Evolutionary conservation across 2,797 vertebrate species (phyloP).

Genomic region (Tragopan temminckii): DNA sequence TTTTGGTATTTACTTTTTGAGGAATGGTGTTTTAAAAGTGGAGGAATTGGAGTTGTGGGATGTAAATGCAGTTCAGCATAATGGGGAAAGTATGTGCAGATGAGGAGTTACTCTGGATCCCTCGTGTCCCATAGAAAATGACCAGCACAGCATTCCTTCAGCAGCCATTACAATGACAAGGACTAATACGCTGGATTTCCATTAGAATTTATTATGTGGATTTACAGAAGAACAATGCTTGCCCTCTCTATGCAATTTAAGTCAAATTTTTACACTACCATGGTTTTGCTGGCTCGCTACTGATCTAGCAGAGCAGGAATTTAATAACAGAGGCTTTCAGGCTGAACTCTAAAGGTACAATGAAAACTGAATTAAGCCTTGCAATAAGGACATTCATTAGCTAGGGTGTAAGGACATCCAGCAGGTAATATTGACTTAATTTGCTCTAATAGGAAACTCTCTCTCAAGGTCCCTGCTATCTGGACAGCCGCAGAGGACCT

Average conservation of each 20-base stretch:
- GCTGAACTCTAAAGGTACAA: conserved; percentile 1
- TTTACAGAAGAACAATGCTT: conserved; percentile 40
- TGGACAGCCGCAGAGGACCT: neutral
- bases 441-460: neutral
- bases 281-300: neutral
- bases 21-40: neutral
- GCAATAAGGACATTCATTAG: conserved; percentile 2
- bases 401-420: neutral
- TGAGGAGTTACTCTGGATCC: neutral
- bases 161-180: neutral
- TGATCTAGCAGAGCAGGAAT: conserved; percentile 8
- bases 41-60: neutral
- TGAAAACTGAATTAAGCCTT: conserved; percentile 40
- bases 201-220: conserved; percentile 31
- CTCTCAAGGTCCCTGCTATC: neutral
- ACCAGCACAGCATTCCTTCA: conserved; percentile 13
- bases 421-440: neutral
- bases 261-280: neutral
- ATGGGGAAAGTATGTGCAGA: neutral
- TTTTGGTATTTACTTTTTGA: neutral
- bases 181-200: neutral
- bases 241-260: neutral
- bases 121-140: neutral
- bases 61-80: neutral
- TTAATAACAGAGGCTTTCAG: conserved; percentile 29